Evolutionary conservation across 2,888 invertebrate genomes (phyloP).

Genomic region (Caradrina kadenii): DNA sequence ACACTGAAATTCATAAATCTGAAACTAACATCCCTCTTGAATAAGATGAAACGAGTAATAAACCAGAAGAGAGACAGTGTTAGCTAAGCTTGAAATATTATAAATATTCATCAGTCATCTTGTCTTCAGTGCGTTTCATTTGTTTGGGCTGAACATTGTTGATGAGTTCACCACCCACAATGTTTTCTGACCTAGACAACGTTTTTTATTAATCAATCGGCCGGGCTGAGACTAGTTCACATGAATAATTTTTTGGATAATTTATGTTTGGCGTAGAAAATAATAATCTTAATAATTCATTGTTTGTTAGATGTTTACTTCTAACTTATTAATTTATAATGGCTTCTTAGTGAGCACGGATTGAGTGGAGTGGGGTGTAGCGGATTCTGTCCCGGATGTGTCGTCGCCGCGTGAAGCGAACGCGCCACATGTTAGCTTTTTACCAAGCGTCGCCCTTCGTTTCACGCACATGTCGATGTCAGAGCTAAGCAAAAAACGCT

Average conservation of each 20-base stretch:
- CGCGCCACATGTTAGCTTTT: constrained; percentile 77
- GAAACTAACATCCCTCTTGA: constrained; percentile 60
- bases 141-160: constrained; percentile 65
- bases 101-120: constrained; percentile 71
- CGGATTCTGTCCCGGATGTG: constrained; percentile 75
- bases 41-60: constrained; percentile 69
- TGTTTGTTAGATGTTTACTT: constrained; percentile 48
- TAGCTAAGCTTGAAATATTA: constrained; percentile 68
- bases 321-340: constrained; percentile 50
- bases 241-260: constrained; percentile 29
- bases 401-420: constrained; percentile 62
- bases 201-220: constrained; percentile 53
- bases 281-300: constrained; percentile 18
- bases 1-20: constrained; percentile 65
- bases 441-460: constrained; percentile 70
- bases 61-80: constrained; percentile 62
- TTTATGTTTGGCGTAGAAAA: constrained; percentile 5
- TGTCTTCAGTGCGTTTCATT: constrained; percentile 64
- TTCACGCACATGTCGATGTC: constrained; percentile 72
- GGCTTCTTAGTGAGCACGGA: constrained; percentile 42
- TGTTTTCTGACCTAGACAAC: constrained; percentile 52
- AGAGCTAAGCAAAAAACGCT: constrained; percentile 61
- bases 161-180: constrained; percentile 45
- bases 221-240: constrained; percentile 9
- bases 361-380: constrained; percentile 55